Evolutionary conservation across 2,888 invertebrate species (phyloP), one percentile per base, ranked within the genome.

Genomic region (Drosophila emarginata): DNA sequence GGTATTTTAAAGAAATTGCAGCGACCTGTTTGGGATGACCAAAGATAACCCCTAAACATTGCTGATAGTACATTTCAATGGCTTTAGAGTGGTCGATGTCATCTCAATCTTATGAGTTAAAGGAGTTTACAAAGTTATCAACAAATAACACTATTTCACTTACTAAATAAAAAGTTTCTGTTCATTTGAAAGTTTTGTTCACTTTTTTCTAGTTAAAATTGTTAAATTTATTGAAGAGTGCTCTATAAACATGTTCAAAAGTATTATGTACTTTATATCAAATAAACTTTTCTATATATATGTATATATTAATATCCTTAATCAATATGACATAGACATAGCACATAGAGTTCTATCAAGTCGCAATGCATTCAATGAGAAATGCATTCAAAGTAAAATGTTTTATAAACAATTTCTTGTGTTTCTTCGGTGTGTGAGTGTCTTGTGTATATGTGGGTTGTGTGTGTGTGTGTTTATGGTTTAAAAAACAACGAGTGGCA

Each of bases 301-400:
- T 76, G 77, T 85, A 65, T 79, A 76, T 45, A 45, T 45, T 9
- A 12, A 21, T 21, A 45, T 45, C 1, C 81, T 70, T 83, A 85
- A 85, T 79, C 72, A 72, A 74, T 83, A 83, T 83, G 83, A 83
- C 87, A 72, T 87, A 85, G 87, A 79, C 40, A 72, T 73, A 74
- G 70, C 67, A 68, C 66, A 76, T 67, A 58, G 23, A 73, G 72
- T 77, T 67, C 67, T 64, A 71, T 81, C 50, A 71, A 77, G 78
- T 81, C 78, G 78, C 78, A 76, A 68, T 72, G 71, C 66, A 23
- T 9, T 61, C 72, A 52, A 71, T 40, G 65, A 60, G 67, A 53
- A 15, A 56, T 18, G 72, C 71, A 72, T 56, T 71, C 70, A 58
- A 72, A 64, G 26, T 59, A 70, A 62, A 67, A 74, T 77, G 77